phyloP scores from a whole-genome alignment of 2,113 vertebrate genomes.

The Ondatra zibethicus region DNA sequence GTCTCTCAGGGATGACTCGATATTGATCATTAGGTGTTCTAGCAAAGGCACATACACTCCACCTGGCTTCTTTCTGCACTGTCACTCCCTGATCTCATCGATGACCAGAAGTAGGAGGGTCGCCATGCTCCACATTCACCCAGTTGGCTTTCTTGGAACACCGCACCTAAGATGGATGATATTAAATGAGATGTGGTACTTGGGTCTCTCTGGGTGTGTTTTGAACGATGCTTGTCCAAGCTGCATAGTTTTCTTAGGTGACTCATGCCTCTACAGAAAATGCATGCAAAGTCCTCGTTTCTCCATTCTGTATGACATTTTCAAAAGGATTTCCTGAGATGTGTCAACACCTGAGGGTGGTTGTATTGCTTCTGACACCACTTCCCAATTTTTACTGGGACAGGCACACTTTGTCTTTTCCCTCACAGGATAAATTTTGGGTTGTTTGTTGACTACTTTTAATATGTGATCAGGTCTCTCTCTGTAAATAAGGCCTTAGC shows the following conservation, averaged over 20 bases:
- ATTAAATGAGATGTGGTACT: background rate
- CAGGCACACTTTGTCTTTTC: accelerated
- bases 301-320: background rate
- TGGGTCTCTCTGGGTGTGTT: too few relatives aligned
- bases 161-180: accelerated
- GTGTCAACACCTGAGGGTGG: background rate
- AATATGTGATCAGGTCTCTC: background rate
- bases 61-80: background rate
- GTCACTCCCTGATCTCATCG: too few relatives aligned
- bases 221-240: accelerated
- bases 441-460: background rate
- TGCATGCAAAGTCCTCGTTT: background rate
- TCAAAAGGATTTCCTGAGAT: background rate
- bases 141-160: accelerated
- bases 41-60: too few relatives aligned
- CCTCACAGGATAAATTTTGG: background rate
- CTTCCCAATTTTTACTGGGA: accelerated
- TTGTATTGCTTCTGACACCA: accelerated
- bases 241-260: background rate
- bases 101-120: background rate
- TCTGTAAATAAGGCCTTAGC: too few relatives aligned
- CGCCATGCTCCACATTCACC: accelerated
- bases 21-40: too few relatives aligned
- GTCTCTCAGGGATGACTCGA: background rate
- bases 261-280: background rate